phyloP scores from a whole-genome alignment of 1,140 invertebrate species.

The Eueides isabella region DNA sequence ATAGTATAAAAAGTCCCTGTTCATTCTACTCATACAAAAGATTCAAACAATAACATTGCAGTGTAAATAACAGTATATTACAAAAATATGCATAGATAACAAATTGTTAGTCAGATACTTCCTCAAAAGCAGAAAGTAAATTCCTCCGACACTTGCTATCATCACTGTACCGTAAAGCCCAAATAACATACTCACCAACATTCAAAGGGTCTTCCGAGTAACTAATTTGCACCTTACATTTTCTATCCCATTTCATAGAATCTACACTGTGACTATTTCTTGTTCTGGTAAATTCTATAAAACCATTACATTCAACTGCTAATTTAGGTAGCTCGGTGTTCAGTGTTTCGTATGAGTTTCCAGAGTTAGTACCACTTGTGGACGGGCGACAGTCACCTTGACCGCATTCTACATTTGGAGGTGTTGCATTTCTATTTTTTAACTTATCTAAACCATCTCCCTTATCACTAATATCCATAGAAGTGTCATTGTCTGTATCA shows the following conservation, averaged over 20 bases:
- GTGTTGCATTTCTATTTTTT: constrained; percentile 61
- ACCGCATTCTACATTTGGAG: constrained; percentile 67
- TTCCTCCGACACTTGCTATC: constrained; percentile 83
- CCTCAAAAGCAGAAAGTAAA: constrained; percentile 80
- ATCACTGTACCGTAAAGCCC: constrained; percentile 82
- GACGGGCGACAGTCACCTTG: constrained; percentile 77
- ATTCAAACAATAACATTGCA: background rate
- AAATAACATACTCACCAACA: constrained; percentile 82
- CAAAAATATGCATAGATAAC: background rate
- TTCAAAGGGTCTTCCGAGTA: constrained; percentile 79
- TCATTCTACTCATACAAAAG: background rate
- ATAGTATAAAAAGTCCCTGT: background rate
- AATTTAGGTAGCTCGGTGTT: constrained; percentile 68
- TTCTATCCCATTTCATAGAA: constrained; percentile 82
- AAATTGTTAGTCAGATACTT: constrained; percentile 55
- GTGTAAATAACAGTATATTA: background rate
- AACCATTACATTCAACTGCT: constrained; percentile 77
- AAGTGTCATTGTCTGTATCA: constrained; percentile 19
- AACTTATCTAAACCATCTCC: constrained; percentile 61
- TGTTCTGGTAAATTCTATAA: constrained; percentile 80
- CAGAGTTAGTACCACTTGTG: constrained; percentile 68
- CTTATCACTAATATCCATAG: constrained; percentile 53
- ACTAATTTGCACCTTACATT: constrained; percentile 83
- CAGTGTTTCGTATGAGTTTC: constrained; percentile 60
- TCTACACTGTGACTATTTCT: constrained; percentile 76